Base-by-base conservation (phyloP, 2,113 vertebrate genomes). In the Nesoenas mayeri region DNA sequence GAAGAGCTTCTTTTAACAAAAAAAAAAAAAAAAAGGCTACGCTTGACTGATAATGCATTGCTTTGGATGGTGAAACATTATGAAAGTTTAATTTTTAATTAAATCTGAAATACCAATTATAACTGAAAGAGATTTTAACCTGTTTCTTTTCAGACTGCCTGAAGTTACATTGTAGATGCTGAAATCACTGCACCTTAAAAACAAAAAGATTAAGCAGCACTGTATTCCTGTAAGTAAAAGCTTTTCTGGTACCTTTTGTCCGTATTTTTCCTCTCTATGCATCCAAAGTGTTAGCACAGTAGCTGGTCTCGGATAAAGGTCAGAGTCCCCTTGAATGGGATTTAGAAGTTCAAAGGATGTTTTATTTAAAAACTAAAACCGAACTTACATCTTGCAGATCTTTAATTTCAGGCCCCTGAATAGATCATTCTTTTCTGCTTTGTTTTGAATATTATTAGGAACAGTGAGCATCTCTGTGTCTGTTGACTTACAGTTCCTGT, bases 41-140 rank as follows among this genome's bases (percentile, higher is more conserved):
- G 98, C 98, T 98, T 98, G 98, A 98, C 98, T 98, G 98, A 98
- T 98, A 98, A 98, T 98, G 98, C 98, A 98, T 98, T 98, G 98
- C 98, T 98, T 98, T 98, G 98, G 97, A 98, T 98, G 98, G 98
- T 98, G 98, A 98, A 98, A 98, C 98, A 98, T 98, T 98, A 98
- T 98, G 98, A 98, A 98, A 98, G 98, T 98, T 98, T 98, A 98
- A 98, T 98, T 98, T 98, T 98, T 98, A 98, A 98, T 98, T 98
- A 98, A 98, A 98, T 98, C 98, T 98, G 98, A 98, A 98, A 98
- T 98, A 98, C 97, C 98, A 98, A 98, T 98, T 98, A 98, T 98
- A 98, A 98, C 98, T 98, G 98, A 98, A 98, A 98, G 98, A 98
- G 98, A 98, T 98, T 98, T 98, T 98, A 98, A 98, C 98, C 98